These are phyloP conservation scores for Palythoa grandis DNA, from an alignment of 92 coral and sea anemone genomes.

Conservation along the genomic window DNA sequence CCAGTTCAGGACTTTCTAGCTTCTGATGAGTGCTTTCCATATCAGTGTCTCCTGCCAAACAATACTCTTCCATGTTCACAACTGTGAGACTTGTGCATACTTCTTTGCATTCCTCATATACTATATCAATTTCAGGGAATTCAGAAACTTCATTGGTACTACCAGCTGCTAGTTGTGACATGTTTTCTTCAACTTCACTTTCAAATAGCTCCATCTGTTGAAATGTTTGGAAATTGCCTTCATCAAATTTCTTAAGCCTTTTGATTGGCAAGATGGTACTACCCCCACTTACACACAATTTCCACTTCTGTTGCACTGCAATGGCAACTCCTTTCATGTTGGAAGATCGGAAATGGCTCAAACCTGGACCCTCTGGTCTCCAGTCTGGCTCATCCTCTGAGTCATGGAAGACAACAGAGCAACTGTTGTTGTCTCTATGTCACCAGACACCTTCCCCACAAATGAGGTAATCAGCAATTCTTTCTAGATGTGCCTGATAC, in stretches of 20 bases:
- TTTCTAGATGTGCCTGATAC: slow-evolving; percentile 6
- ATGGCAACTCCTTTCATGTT: slow-evolving; percentile 5
- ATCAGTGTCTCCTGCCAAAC: not conserved
- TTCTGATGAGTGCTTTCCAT: not conserved
- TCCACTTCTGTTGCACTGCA: too few relatives aligned
- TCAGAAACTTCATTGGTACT: slow-evolving; percentile 4
- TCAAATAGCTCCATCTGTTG: slow-evolving; percentile 2
- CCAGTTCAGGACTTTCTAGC: not conserved
- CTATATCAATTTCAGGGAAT: slow-evolving; percentile 13
- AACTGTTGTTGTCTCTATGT: not conserved
- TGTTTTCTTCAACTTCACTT: slow-evolving; percentile 3
- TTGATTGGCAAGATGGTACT: too few relatives aligned
- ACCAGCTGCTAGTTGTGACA: not conserved
- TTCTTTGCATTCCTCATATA: slow-evolving; percentile 14
- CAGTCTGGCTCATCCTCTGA: slow-evolving; percentile 1
- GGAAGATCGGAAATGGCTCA: not conserved
- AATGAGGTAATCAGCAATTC: not conserved
- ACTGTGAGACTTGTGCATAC: slow-evolving; percentile 15
- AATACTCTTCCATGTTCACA: not conserved
- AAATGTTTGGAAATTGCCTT: too few relatives aligned
- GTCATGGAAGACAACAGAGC: not conserved
- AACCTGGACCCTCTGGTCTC: not conserved
- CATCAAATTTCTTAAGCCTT: too few relatives aligned
- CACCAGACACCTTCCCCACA: not conserved
- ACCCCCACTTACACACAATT: too few relatives aligned